Evolutionary conservation across 1,140 invertebrate species (phyloP), one percentile per base, ranked within the genome.

Genomic region (Dreissena polymorpha): DNA sequence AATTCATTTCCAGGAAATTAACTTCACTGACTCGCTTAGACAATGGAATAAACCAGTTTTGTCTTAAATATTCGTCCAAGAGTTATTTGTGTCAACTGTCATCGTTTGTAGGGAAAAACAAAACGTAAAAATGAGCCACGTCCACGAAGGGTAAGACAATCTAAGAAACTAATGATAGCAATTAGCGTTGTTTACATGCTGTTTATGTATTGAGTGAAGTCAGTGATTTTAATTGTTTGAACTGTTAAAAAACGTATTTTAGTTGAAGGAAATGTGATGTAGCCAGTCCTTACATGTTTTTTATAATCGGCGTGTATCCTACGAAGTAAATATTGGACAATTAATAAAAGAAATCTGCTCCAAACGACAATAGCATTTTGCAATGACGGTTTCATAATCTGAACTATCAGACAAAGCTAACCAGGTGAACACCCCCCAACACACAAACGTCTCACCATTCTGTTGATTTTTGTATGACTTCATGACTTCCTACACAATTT

Each of bases 141-240:
- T 89, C 63, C 83, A 88, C 73, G 83, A 86, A 49, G 86, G 88
- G 88, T 89, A 86, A 86, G 88, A 39, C 80, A n/a, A n/a, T n/a
- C n/a, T n/a, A n/a, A n/a, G n/a, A n/a, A n/a, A 21, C 69, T 71
- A 85, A 70, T 77, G 57, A 70, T 55, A 65, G 27, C 21, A 23
- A 67, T 67, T 64, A 29, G 51, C 0, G n/a, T 64, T 76, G 50
- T 69, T 25, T 21, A n/a, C 55, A 60, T 25, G 10, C 21, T 53
- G 16, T 25, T 50, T 16, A 70, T 18, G 16, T 21, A 25, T 55
- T 49, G 50, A 16, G 21, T 18, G 8, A 12, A 13, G 18, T 63
- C n/a, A 8, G 27, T 18, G 7, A 18, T 80, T 60, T 27, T 63
- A 13, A 10, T 50, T 39, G 18, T 29, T 10, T n/a, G 16, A 23